Base-by-base conservation (phyloP, 2,113 vertebrate genomes). In the Varanus komodoensis region DNA sequence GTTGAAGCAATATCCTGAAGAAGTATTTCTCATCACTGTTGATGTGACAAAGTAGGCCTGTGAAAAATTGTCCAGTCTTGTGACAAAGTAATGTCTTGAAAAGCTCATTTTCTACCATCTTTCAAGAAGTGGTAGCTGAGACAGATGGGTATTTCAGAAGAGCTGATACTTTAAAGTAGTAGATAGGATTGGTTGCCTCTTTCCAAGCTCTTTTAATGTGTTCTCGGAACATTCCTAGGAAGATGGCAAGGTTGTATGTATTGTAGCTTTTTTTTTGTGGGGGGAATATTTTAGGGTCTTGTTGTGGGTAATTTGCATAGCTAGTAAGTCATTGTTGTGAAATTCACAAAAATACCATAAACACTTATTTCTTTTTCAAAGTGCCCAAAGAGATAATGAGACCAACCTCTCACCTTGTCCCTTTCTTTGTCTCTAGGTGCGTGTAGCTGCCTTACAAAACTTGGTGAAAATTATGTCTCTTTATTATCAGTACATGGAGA, bases 391-490 rank as follows among this genome's bases (percentile, higher is more conserved):
- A 61, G 11, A 61, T 15, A 61, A 12, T 61, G 57, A 15, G 57
- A 15, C 44, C n/a, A 5, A 0, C 44, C 44, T 0, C 34, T 29
- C 73, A 61, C 67, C 90, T 6, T 32, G 0, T 69, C 80, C 25
- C 86, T 74, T 79, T 0, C 38, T 34, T 54, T 89, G 57, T 84
- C 17, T 74, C 48, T 95, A 99, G 99, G 99, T 99, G 92, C 98
- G 99, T 71, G 99, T 99, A 96, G 99, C 99, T 89, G 99, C 99
- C 48, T 93, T 99, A 44, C 99, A 99, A 98, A 99, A 99, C 95
- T 95, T 99, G 97, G 99, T 99, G 96, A 99, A 99, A 97, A 99
- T 99, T 89, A 99, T 99, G 99, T 99, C 99, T 75, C 97, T 99
- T 88, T 99, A 99, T 93, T 99, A 99, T 57, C 99, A 99, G 91